Evolutionary conservation across 2,113 vertebrate genomes (phyloP).

Genomic region (Okapia johnstoni): DNA sequence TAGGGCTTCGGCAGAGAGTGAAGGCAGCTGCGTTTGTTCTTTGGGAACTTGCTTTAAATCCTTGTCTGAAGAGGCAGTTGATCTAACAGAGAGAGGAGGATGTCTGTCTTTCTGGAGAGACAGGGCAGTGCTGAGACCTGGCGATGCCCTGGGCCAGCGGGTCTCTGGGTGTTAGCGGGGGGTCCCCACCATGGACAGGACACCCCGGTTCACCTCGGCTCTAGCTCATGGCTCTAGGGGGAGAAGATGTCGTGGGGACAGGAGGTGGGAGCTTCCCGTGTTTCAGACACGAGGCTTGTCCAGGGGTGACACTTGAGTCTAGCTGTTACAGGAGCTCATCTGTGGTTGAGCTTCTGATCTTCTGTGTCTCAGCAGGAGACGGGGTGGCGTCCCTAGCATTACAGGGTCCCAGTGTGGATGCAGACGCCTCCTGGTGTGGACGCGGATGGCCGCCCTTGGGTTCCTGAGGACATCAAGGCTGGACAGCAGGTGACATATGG

Average conservation of each 20-base stretch:
- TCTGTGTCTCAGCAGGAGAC: neutral
- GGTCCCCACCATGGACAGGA: neutral
- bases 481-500: fast-evolving
- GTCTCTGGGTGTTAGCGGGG: neutral
- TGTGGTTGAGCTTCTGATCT: neutral
- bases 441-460: neutral
- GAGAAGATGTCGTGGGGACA: neutral
- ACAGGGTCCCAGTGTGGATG: neutral
- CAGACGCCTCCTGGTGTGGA: neutral
- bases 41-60: slow-evolving; percentile 70
- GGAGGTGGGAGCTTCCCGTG: neutral
- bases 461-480: neutral
- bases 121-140: slow-evolving; percentile 29
- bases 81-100: neutral
- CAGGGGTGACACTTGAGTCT: neutral
- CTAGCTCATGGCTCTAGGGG: neutral
- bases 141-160: neutral
- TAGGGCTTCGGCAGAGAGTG: slow-evolving; percentile 42
- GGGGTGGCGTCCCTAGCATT: neutral
- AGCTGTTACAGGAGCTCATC: neutral
- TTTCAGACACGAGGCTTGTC: neutral
- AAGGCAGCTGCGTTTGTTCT: slow-evolving; percentile 67
- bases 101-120: slow-evolving; percentile 46
- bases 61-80: slow-evolving; percentile 47
- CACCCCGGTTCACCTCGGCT: neutral